Evolutionary conservation across 2,888 invertebrate species (phyloP).

Genomic region (Macropis europaea): DNA sequence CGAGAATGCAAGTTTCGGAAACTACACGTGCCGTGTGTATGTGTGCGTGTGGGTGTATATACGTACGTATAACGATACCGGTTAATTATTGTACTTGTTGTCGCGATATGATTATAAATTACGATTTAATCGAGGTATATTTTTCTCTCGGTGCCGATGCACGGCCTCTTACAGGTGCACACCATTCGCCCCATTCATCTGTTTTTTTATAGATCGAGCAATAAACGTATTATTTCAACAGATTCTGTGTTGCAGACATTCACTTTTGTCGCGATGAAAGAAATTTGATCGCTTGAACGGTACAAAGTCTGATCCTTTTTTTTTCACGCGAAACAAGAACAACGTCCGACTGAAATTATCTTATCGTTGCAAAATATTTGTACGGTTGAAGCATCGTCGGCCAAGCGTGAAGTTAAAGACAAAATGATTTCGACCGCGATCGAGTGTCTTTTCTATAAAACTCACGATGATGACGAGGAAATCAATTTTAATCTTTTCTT

Average conservation of each 20-base stretch:
- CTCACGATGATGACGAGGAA: no score
- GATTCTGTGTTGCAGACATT: not conserved
- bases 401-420: no score
- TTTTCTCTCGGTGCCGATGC: conserved; percentile 48
- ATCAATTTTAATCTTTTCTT: no score
- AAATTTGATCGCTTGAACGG: no score
- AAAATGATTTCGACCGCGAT: no score
- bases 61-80: conserved; percentile 20
- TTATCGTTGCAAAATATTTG: no score
- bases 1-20: conserved; percentile 28
- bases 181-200: conserved; percentile 35
- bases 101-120: conserved; percentile 44
- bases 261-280: not conserved
- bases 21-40: conserved; percentile 26
- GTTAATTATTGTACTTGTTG: conserved; percentile 48
- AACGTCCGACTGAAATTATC: no score
- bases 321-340: no score
- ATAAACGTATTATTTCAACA: conserved; percentile 59
- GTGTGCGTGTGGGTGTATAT: no score
- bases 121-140: conserved; percentile 44
- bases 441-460: no score
- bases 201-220: conserved; percentile 60
- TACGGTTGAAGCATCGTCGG: no score
- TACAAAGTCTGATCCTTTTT: no score
- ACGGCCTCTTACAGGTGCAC: conserved; percentile 49